Base-by-base conservation (phyloP, 2,797 vertebrate genomes). In the Paguma larvata region DNA sequence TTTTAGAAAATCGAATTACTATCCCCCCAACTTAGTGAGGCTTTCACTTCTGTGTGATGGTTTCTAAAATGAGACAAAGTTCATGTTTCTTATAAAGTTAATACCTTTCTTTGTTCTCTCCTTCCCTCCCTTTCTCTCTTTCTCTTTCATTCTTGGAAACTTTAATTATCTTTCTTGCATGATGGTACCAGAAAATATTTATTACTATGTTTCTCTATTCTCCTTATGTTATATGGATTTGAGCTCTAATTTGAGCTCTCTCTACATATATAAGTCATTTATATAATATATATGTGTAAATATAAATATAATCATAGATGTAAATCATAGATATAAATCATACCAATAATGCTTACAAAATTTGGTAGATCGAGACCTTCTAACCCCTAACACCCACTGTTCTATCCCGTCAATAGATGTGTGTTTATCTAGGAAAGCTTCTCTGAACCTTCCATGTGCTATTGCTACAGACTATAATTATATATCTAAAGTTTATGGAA, bases 1-100 rank as follows among this genome's bases (percentile, higher is more conserved):
- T 84, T 67, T 77, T 86, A 62, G 59, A 78, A 94, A 97, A 94
- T 80, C 65, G 97, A 90, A 80, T 89, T 78, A 18, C 10, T 82
- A 27, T 38, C 25, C 32, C 85, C 38, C 2, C 34, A 85, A 63
- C 7, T 70, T 72, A 59, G 41, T 63, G 63, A 92, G 13, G 1
- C 13, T 95, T 89, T 95, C 25, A 59, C 18, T 25, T 41, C 38
- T 78, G 15, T 21, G 8, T 41, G 48, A 68, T 8, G 11, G 88
- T 97, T 83, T 86, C 62, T 86, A 86, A 95, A 63, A 59, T 75
- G 30, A 94, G 34, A 62, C 38, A 89, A 46, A 85, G 2, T 62
- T 8, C 15, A 2, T 65, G 9, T 77, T 87, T 93, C n/a, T 91
- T 94, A 34, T 48, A 82, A 95, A 87, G 34, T 9, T n/a, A 3